Evolutionary conservation across 2,113 vertebrate genomes (phyloP).

Genomic region (Ictalurus furcatus): DNA sequence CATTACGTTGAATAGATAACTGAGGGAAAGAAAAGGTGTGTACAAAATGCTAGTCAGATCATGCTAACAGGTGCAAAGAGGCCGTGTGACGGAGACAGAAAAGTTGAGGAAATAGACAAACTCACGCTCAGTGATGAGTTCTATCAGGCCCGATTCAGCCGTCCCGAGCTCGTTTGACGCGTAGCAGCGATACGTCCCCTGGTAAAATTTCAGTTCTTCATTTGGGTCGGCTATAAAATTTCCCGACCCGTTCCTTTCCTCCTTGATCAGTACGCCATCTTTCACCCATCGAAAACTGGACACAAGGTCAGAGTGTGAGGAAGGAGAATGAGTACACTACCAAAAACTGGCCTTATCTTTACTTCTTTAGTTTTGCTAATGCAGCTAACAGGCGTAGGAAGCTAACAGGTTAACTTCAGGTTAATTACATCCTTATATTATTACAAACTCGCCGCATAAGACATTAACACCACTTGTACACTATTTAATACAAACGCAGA

Average conservation of each 20-base stretch:
- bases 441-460: background rate
- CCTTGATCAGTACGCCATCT: constrained; percentile 66
- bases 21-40: background rate
- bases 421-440: background rate
- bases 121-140: constrained; percentile 81
- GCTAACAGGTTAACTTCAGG: background rate
- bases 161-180: constrained; percentile 82
- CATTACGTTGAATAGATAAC: background rate
- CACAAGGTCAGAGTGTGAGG: background rate
- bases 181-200: constrained; percentile 82
- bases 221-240: constrained; percentile 62
- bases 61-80: background rate
- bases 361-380: background rate
- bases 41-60: background rate
- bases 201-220: constrained; percentile 63
- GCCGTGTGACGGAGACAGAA: background rate
- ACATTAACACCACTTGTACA: background rate
- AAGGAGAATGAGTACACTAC: background rate
- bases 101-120: background rate
- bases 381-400: background rate
- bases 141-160: constrained; percentile 72
- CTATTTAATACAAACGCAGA: background rate
- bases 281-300: constrained; percentile 84
- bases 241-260: constrained; percentile 47
- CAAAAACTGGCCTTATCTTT: background rate